phyloP scores from a whole-genome alignment of 2,113 vertebrate species.

The Gallinago undulata region DNA sequence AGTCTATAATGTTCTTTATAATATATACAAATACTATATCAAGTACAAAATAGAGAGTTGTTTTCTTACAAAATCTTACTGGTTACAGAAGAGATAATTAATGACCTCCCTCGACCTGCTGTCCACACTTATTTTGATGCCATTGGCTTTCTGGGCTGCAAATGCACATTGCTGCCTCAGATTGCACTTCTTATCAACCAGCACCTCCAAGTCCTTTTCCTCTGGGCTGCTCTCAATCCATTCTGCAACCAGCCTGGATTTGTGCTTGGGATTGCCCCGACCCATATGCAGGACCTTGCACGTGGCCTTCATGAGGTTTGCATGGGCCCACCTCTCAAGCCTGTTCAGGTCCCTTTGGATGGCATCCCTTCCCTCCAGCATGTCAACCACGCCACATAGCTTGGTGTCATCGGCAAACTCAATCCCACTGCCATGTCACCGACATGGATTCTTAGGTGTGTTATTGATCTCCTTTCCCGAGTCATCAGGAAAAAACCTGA shows the following conservation, averaged over 20 bases:
- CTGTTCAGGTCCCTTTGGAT: not conserved
- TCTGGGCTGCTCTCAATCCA: too few species aligned
- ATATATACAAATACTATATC: not conserved
- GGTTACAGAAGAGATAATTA: not conserved
- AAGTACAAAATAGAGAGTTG: not conserved
- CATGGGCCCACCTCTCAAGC: too few species aligned
- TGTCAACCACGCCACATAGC: not conserved
- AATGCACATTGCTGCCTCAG: too few species aligned
- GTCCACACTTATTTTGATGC: too few species aligned
- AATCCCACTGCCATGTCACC: not conserved
- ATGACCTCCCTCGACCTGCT: not conserved
- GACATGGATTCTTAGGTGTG: not conserved
- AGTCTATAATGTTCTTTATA: not conserved
- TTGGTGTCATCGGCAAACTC: not conserved
- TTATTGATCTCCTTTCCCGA: not conserved
- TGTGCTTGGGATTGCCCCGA: too few species aligned
- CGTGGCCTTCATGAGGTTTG: too few species aligned
- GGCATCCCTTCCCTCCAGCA: not conserved
- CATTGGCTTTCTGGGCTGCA: too few species aligned
- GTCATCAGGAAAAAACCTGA: not conserved
- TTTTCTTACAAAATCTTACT: not conserved
- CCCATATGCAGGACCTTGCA: too few species aligned
- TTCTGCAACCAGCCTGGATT: too few species aligned
- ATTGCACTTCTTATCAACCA: too few species aligned
- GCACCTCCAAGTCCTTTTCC: too few species aligned